Conservation (phyloP, 2,888 invertebrate genomes). For the Drosophila niveifrons region DNA sequence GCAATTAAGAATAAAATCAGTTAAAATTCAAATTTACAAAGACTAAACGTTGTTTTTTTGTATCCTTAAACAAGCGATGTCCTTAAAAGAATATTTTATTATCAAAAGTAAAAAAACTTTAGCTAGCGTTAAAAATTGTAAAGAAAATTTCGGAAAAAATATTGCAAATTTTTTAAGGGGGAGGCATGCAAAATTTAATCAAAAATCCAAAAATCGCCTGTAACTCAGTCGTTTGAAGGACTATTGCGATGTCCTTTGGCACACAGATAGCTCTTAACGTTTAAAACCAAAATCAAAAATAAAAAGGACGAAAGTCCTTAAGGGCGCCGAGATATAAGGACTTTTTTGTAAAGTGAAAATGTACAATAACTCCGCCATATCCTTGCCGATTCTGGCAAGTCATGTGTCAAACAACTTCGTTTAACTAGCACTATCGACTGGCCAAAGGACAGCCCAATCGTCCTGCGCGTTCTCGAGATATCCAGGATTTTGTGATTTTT, state of each 20-base stretch:
- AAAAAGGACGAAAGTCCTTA: not conserved
- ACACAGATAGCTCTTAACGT: not conserved
- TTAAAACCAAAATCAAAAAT: not conserved
- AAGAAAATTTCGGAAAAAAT: not conserved
- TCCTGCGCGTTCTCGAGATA: not conserved
- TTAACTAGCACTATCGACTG: not conserved
- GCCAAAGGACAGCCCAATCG: not conserved
- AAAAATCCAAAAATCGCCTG: constrained; percentile 7
- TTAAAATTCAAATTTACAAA: not conserved
- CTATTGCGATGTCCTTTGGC: not conserved
- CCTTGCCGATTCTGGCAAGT: not conserved
- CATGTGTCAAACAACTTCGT: not conserved
- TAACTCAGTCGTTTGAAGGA: not conserved
- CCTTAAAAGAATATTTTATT: not conserved
- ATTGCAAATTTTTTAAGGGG: not conserved
- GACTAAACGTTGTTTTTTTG: not conserved
- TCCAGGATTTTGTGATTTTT: not conserved
- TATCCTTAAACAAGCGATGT: not conserved
- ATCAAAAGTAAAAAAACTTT: not conserved
- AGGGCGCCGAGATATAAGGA: not conserved
- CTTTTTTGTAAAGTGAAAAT: not conserved
- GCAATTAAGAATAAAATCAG: constrained; percentile 1
- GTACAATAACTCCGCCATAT: not conserved
- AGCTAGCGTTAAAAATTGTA: not conserved
- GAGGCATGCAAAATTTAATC: not conserved